Evolutionary conservation across 1,140 invertebrate genomes (phyloP), one percentile per base, ranked within the genome.

Genomic region (Paraescarpia echinospica): DNA sequence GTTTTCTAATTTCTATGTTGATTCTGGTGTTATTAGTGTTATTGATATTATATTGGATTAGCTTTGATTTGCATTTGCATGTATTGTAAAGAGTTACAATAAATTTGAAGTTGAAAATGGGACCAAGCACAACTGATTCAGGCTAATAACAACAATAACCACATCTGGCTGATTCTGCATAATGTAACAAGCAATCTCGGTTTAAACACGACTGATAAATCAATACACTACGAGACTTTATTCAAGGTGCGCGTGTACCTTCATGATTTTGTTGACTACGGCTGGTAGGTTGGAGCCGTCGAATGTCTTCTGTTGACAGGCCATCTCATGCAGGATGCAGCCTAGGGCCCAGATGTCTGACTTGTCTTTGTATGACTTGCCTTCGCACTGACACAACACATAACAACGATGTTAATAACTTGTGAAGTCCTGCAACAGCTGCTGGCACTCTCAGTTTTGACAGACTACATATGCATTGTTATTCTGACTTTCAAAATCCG

Each of bases 281-380:
- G 97, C 97, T 22, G 98, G 97, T 5, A 98, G 95, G 95, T 97
- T 98, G 22, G 97, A 97, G 0, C 97, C 98, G 94, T 98, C 97
- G 96, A 98, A 98, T 33, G 98, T 97, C 96, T 97, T 98, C 94
- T 97, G 97, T 9, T 98, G 95, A 94, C 97, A 97, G n/a, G 97
- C 97, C 96, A 98, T 97, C 96, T 98, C 98, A 95, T 98, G 98
- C 18, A 98, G 95, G 94, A 98, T 98, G 95, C 98, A 98, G 22
- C 97, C 97, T 51, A 98, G 95, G 31, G 98, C 97, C 98, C 98
- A 98, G 92, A 98, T 97, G 94, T 98, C 98, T 59, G 97, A 97
- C 95, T 98, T 98, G 94, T 97, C 97, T 95, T 98, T 97, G 95
- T 98, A 98, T 77, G 97, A 96, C 94, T 97, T 97, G 14, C 97